Percentiles rank a stretch among this genome's conserved stretches.
Evolutionary conservation across 1,140 invertebrate genomes (phyloP).

Genomic region (Lucilia sericata): DNA sequence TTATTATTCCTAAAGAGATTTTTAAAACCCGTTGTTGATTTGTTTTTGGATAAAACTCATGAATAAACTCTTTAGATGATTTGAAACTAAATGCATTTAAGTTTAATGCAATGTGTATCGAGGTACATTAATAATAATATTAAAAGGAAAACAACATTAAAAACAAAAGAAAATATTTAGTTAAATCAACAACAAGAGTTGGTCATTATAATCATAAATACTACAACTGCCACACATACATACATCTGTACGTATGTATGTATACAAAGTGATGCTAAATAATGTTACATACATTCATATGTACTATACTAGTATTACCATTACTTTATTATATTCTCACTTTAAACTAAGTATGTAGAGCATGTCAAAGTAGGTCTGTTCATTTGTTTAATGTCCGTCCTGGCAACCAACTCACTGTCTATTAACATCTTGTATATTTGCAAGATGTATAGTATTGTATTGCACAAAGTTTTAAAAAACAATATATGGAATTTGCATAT

Average conservation of each 20-base stretch:
- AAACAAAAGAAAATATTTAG: constrained; percentile 3
- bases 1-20: too few relatives aligned
- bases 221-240: too few relatives aligned
- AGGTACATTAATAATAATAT: too few relatives aligned
- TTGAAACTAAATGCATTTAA: too few relatives aligned
- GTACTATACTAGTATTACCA: background rate
- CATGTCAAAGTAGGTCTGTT: constrained; percentile 37
- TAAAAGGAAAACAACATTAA: background rate
- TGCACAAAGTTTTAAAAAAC: background rate
- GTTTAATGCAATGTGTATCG: too few relatives aligned
- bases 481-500: background rate
- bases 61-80: too few relatives aligned
- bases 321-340: constrained; percentile 2
- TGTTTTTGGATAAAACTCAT: too few relatives aligned
- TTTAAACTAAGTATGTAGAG: constrained; percentile 32
- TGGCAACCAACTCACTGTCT: background rate
- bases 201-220: background rate
- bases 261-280: too few relatives aligned
- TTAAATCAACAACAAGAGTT: constrained; percentile 3
- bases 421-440: background rate
- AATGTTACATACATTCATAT: too few relatives aligned
- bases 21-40: too few relatives aligned
- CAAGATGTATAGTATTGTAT: background rate
- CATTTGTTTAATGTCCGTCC: background rate
- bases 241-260: too few relatives aligned